Percentiles rank a stretch among this genome's conserved stretches.
Evolutionary conservation across 2,888 invertebrate genomes (phyloP).

Genomic region (Napeogenes inachia): DNA sequence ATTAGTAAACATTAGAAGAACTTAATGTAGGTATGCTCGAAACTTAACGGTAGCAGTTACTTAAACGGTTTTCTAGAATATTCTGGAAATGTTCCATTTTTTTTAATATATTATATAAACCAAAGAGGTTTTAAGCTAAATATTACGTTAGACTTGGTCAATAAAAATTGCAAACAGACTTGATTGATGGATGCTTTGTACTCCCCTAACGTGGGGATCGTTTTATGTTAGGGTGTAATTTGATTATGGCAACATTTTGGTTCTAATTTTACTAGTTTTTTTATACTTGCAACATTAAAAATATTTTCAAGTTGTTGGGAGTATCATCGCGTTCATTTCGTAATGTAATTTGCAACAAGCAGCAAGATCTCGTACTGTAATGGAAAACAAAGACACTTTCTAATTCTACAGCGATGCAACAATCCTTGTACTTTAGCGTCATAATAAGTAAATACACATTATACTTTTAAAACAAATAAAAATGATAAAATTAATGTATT

Average conservation of each 20-base stretch:
- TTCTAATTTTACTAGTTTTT: slow-evolving; percentile 1
- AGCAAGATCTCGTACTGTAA: not conserved
- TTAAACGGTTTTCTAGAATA: no score
- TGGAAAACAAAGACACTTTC: slow-evolving; percentile 21
- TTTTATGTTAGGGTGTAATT: slow-evolving; percentile 5
- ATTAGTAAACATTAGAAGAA: no score
- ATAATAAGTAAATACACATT: no score
- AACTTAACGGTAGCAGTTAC: no score
- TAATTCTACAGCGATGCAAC: slow-evolving; percentile 9
- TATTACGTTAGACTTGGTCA: not conserved
- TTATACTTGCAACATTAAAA: not conserved
- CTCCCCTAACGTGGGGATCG: slow-evolving; percentile 10
- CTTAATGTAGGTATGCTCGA: no score
- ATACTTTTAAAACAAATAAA: no score
- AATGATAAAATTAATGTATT: no score
- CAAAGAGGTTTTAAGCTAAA: no score
- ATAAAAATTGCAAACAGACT: slow-evolving; percentile 7
- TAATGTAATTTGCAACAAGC: not conserved
- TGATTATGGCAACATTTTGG: slow-evolving; percentile 4
- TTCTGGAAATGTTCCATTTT: no score
- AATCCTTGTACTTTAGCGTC: not conserved
- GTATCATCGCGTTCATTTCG: not conserved
- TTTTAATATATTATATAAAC: no score
- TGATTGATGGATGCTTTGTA: slow-evolving; percentile 22
- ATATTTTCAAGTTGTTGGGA: not conserved